Base-by-base conservation (phyloP, 2,888 invertebrate species). In the Heteropelma amictum region DNA sequence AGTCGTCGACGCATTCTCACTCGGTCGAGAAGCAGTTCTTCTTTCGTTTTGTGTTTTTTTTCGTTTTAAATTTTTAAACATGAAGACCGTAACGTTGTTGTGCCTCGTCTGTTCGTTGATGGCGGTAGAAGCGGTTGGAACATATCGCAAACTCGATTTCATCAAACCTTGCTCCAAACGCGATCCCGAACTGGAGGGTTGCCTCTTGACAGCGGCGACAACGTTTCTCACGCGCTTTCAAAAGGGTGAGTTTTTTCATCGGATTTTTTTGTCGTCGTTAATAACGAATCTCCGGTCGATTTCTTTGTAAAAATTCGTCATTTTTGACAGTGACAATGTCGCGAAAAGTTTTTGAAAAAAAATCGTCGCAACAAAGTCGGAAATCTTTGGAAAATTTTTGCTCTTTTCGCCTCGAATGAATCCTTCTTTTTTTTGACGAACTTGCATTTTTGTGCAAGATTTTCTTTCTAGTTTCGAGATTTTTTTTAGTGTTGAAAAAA, bases 201-300 rank as follows among this genome's bases (percentile, higher is more conserved):
- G 96, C 82, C 90, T 96, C 40, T 91, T 93, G 60, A 92, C 93
- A 78, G 93, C 94, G 72, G 95, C 95, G 79, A 96, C 96, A 87
- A 91, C 92, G 63, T 91, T 96, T 67, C 92, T 95, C 5, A 92
- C 93, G 65, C 92, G 93, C 82, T 92, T 96, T 83, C 92, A 93
- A 72, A 90, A 92, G 74, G 96, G 96, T 79, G 92, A 95, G 78
- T 94, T 45, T 35, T 4, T 8, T n/a, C 58, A 7, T 35, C 19
- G 3, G 14, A 38, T 30, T 4, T 17, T 23, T 3, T n/a, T 1
- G 19, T 19, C 28, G 6, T 28, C 10, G 26, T 42, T 42, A 28
- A 49, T 60, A 10, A 7, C n/a, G 6, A 12, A 14, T 40, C 7
- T 40, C 7, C 12, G 14, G 14, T 17, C 7, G 5, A 38, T 38